A percentile compares a stretch with the other conserved stretches of the same genome.
Conservation (phyloP, 2,113 vertebrate genomes). For the Ciconia boyciana region DNA sequence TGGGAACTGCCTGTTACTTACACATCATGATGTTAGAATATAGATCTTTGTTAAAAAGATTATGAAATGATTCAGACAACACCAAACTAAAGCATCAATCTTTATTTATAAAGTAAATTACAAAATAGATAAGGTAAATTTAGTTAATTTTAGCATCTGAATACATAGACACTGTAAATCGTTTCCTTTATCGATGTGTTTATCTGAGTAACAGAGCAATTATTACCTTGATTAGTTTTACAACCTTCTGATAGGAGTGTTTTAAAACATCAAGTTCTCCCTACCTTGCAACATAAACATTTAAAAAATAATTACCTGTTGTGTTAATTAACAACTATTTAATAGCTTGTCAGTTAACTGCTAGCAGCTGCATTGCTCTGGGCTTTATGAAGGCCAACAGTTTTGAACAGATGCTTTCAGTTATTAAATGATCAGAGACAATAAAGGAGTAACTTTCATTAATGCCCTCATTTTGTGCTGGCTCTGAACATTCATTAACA, state of each 20-base stretch:
- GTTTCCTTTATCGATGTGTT: background rate
- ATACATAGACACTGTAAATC: background rate
- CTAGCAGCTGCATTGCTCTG: conserved; percentile 16
- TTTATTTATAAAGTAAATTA: conserved; percentile 64
- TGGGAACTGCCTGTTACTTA: background rate
- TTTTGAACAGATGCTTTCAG: background rate
- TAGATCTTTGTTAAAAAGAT: background rate
- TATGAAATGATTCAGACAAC: background rate
- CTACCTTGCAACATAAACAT: background rate
- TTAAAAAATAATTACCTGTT: background rate
- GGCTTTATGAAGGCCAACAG: background rate
- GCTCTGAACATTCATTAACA: background rate
- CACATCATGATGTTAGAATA: too few relatives aligned
- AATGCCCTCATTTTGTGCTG: background rate
- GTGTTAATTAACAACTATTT: background rate
- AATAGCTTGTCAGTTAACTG: background rate
- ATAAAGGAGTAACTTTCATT: background rate
- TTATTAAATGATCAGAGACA: background rate
- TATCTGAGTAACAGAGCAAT: background rate
- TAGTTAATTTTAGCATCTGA: conserved; percentile 10
- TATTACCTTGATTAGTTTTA: background rate
- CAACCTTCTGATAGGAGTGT: background rate
- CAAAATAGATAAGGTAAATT: conserved; percentile 20
- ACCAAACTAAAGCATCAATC: background rate
- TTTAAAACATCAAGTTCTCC: background rate